Evolutionary conservation across 53 echinoderm and acorn worm species (phyloP).

Genomic region (Echinarachnius parma): DNA sequence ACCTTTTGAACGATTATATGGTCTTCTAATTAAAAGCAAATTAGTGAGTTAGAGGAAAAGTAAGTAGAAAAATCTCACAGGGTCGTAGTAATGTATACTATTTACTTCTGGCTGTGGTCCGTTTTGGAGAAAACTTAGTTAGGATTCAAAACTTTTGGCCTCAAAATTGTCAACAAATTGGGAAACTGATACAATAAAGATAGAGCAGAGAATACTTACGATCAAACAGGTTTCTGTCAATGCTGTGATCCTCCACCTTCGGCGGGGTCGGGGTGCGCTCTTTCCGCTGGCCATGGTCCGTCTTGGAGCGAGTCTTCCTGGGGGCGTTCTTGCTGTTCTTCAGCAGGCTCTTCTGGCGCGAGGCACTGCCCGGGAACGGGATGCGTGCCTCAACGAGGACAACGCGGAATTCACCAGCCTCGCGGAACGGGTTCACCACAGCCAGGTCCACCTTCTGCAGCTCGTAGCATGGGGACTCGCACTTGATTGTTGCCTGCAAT

Average conservation of each 20-base stretch:
- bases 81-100: no score
- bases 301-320: conserved; percentile 74
- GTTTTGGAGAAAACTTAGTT: no score
- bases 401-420: conserved; percentile 79
- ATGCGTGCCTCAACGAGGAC: conserved; percentile 80
- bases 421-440: conserved; percentile 75
- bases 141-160: no score
- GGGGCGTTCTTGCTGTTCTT: conserved; percentile 54
- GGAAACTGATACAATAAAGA: not conserved
- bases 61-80: no score
- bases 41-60: no score
- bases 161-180: no score
- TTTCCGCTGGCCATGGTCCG: conserved; percentile 78
- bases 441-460: conserved; percentile 80
- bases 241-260: conserved; percentile 63
- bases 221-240: conserved; percentile 51
- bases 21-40: no score
- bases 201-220: conserved; percentile 20
- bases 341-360: conserved; percentile 58
- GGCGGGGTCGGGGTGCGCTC: conserved; percentile 66
- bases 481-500: conserved; percentile 86
- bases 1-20: no score
- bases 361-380: conserved; percentile 59
- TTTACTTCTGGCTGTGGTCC: no score
- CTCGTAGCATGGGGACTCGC: conserved; percentile 90